These are phyloP conservation scores for Physeter macrocephalus DNA, from an alignment of 2,113 vertebrate species.

Conservation along the genomic window DNA sequence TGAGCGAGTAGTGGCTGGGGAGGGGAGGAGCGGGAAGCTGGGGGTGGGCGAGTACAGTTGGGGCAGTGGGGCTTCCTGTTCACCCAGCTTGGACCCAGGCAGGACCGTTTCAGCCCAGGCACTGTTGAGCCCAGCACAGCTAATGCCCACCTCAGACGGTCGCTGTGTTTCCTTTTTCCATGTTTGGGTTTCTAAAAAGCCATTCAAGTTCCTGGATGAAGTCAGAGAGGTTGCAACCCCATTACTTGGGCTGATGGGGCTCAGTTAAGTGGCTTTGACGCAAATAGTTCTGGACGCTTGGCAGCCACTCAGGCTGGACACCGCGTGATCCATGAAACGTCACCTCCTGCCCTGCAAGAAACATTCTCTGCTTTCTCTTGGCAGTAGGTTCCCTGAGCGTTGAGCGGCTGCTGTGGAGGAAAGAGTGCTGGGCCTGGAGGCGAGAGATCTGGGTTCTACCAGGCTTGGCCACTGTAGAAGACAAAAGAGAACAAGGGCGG, in stretches of 20 bases:
- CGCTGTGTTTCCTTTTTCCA: accelerated
- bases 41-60: neutral
- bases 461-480: neutral
- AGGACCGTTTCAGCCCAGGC: neutral
- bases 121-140: accelerated
- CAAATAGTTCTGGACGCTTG: neutral
- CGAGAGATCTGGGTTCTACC: neutral
- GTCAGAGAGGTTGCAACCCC: neutral
- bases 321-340: accelerated
- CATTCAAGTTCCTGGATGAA: neutral
- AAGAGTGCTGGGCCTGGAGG: neutral
- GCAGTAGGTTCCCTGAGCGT: neutral
- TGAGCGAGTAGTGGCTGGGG: accelerated
- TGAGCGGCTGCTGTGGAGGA: neutral
- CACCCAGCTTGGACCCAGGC: neutral
- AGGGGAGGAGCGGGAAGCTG: neutral
- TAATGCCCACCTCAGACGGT: accelerated
- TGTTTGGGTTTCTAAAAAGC: neutral
- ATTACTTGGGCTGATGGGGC: neutral
- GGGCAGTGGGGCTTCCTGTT: accelerated
- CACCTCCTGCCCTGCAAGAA: neutral
- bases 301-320: neutral
- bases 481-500: neutral
- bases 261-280: neutral
- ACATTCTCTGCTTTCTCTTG: neutral